Evolutionary conservation across 2,113 vertebrate species (phyloP).

Genomic region (Limanda limanda): DNA sequence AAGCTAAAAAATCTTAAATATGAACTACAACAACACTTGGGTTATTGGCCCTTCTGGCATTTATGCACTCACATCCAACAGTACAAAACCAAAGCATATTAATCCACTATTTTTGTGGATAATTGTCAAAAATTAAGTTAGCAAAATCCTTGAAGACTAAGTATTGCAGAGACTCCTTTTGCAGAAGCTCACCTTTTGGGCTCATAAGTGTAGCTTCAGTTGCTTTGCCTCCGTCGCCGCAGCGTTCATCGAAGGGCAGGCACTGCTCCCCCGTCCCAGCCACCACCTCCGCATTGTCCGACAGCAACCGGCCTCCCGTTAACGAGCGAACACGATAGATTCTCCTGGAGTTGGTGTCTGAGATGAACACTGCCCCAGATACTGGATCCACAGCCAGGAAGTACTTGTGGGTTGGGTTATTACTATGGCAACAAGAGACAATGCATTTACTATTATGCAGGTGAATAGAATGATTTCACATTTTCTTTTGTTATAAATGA

Average conservation of each 20-base stretch:
- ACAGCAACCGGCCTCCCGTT: slow-evolving; percentile 88
- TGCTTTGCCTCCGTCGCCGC: slow-evolving; percentile 96
- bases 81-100: background rate
- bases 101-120: too few species aligned
- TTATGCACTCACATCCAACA: background rate
- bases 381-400: slow-evolving; percentile 98
- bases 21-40: too few species aligned
- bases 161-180: background rate
- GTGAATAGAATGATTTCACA: background rate
- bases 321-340: slow-evolving; percentile 93
- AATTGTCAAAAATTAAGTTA: too few species aligned
- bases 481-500: background rate
- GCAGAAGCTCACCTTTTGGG: slow-evolving; percentile 89
- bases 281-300: slow-evolving; percentile 93
- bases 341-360: slow-evolving; percentile 95
- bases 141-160: too few species aligned
- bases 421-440: slow-evolving; percentile 83
- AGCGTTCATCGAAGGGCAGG: slow-evolving; percentile 96
- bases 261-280: slow-evolving; percentile 98
- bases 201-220: slow-evolving; percentile 98
- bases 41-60: too few species aligned
- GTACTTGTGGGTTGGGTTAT: slow-evolving; percentile 98
- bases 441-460: background rate
- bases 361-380: slow-evolving; percentile 93
- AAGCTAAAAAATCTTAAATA: too few species aligned